Evolutionary conservation across 2,888 invertebrate genomes (phyloP), one percentile per base, ranked within the genome.

Genomic region (Mimumesa dahlbomi): DNA sequence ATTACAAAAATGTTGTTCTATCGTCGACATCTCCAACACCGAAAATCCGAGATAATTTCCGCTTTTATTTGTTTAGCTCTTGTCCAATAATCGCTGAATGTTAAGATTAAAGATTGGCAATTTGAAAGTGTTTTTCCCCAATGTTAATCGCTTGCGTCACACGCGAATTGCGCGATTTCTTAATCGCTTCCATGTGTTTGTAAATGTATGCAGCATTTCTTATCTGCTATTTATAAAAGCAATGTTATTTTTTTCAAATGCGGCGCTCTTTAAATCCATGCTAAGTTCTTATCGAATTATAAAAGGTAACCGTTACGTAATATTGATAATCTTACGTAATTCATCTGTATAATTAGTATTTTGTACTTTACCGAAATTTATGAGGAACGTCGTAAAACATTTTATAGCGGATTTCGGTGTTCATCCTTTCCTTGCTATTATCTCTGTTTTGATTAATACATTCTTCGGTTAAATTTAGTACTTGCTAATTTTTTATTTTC

Each of bases 1-100:
- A 16, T 29, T 46, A n/a, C 22, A 19, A 5, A 7, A 4, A 11
- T 48, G 7, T 0, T 38, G 38, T 21, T 9, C 29, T 49, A 14
- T 2, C n/a, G n/a, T 52, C 64, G 59, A 56, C 69, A 70, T 70
- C 36, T 68, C 69, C 59, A 31, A 34, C 38, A 19, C 19, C 45
- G 13, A 9, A 43, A 11, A 22, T 56, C 6, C 40, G 13, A 11
- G 16, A 19, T 18, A 13, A n/a, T 29, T 43, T 4, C 21, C 4
- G 4, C 7, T 3, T 16, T 18, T 18, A 40, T 2, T 40, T 5
- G 16, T 16, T 40, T 34, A 7, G 2, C 7, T n/a, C n/a, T n/a
- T n/a, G 34, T 7, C 11, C 34, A 7, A 11, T n/a, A 34, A 11
- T 34, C 34, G 11, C 25, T n/a, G 34, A 34, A 34, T 11, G 7